A percentile compares a stretch with the other conserved stretches of the same genome.
Conservation (phyloP, 2,113 vertebrate genomes). For the Semicossyphus pulcher region DNA sequence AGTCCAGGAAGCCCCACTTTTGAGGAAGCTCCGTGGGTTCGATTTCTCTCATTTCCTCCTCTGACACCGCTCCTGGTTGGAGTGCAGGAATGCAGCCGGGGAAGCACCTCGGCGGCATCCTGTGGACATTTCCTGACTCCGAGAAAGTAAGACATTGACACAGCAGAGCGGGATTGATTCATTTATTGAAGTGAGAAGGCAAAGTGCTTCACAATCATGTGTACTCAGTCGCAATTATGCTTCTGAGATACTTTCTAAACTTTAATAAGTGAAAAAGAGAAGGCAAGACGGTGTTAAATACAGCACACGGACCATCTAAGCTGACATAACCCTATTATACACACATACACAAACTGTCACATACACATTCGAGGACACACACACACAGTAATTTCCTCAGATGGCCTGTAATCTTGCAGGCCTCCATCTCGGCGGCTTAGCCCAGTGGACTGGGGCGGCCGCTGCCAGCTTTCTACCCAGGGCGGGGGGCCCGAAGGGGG, state of each 20-base stretch:
- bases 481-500: conserved; percentile 58
- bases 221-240: conserved; percentile 64
- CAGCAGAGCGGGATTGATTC: conserved; percentile 7
- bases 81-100: conserved; percentile 75
- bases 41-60: conserved; percentile 81
- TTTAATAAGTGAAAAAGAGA: conserved; percentile 79
- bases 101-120: conserved; percentile 52
- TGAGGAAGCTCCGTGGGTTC: conserved; percentile 68
- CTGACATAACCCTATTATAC: conserved; percentile 81
- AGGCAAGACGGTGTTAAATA: conserved; percentile 70
- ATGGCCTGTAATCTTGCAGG: conserved; percentile 79
- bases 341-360: conserved; percentile 69
- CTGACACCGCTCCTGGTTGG: conserved; percentile 68
- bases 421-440: conserved; percentile 80
- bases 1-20: conserved; percentile 69
- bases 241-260: conserved; percentile 69
- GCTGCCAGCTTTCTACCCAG: conserved; percentile 71
- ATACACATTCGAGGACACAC: conserved; percentile 70
- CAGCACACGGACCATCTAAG: conserved; percentile 76
- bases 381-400: conserved; percentile 77
- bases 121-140: conserved; percentile 56
- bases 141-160: conserved; percentile 50
- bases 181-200: conserved; percentile 14
- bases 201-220: conserved; percentile 50
- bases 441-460: conserved; percentile 78